A percentile compares a stretch with the other conserved stretches of the same genome.
Evolutionary conservation across 2,113 vertebrate species (phyloP).

Genomic region (Oxyruncus cristatus): DNA sequence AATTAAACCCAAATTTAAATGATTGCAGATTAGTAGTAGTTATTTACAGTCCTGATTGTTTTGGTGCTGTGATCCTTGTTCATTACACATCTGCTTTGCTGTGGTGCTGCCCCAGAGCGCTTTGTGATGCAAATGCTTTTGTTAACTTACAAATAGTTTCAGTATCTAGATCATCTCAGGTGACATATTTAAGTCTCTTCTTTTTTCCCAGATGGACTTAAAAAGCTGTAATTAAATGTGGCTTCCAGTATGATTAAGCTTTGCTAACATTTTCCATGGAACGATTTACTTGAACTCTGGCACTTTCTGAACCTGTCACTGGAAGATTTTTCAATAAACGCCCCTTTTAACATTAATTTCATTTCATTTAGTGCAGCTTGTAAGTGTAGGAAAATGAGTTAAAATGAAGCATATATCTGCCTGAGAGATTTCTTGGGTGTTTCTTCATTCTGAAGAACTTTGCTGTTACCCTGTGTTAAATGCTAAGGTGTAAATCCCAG

Average conservation of each 20-base stretch:
- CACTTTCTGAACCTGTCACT: conserved; percentile 54
- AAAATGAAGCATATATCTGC: not conserved
- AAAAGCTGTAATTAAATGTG: conserved; percentile 78
- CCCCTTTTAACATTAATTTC: conserved; percentile 30
- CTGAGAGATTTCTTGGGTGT: not conserved
- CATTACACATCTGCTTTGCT: conserved; percentile 67
- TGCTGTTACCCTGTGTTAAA: not conserved
- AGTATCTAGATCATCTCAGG: conserved; percentile 72
- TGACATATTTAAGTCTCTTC: conserved; percentile 71
- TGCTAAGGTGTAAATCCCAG: not conserved
- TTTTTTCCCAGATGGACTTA: conserved; percentile 69
- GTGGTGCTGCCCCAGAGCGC: conserved; percentile 26
- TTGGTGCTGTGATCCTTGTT: conserved; percentile 66
- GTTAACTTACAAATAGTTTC: conserved; percentile 65
- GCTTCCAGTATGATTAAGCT: conserved; percentile 69
- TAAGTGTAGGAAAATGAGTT: conserved; percentile 14
- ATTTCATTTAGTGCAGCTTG: conserved; percentile 24
- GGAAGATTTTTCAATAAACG: conserved; percentile 32
- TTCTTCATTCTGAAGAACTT: not conserved
- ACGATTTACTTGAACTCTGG: conserved; percentile 67
- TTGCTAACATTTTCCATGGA: conserved; percentile 65
- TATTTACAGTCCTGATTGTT: conserved; percentile 70
- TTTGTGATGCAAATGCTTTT: conserved; percentile 71
- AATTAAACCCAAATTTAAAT: conserved; percentile 68
- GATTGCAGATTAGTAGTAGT: conserved; percentile 61